phyloP scores from a whole-genome alignment of 2,888 invertebrate genomes.

The Drosophila paucipuncta region DNA sequence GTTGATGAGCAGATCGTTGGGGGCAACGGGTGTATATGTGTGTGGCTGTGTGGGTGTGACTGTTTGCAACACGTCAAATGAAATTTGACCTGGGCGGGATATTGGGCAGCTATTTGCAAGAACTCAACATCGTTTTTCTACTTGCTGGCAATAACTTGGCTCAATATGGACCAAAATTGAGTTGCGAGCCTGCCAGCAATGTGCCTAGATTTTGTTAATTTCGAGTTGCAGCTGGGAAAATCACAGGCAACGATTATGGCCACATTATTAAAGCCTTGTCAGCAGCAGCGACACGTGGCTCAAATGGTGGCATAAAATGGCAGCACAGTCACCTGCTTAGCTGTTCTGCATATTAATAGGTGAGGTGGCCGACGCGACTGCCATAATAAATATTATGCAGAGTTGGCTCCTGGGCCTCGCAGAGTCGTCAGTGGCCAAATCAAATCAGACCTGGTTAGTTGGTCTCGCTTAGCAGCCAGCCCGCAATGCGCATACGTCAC shows the following conservation, averaged over 20 bases:
- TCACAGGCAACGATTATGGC: constrained; percentile 53
- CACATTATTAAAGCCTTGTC: constrained; percentile 58
- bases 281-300: constrained; percentile 53
- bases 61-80: constrained; percentile 30
- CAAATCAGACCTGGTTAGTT: constrained; percentile 25
- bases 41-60: neutral
- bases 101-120: constrained; percentile 31
- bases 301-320: constrained; percentile 79
- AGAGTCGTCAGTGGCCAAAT: constrained; percentile 15
- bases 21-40: constrained; percentile 6
- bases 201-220: constrained; percentile 49
- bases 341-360: constrained; percentile 77
- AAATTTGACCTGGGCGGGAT: constrained; percentile 35
- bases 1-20: constrained; percentile 48
- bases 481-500: constrained; percentile 54
- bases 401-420: constrained; percentile 18
- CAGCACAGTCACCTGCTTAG: constrained; percentile 72
- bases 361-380: constrained; percentile 41
- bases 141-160: constrained; percentile 51
- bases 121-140: constrained; percentile 22
- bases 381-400: constrained; percentile 68
- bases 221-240: constrained; percentile 41
- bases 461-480: constrained; percentile 34
- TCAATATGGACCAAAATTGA: constrained; percentile 16
- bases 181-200: constrained; percentile 26